Evolutionary conservation across 2,797 vertebrate genomes (phyloP).

Genomic region (Chelidonichthys spinosus): DNA sequence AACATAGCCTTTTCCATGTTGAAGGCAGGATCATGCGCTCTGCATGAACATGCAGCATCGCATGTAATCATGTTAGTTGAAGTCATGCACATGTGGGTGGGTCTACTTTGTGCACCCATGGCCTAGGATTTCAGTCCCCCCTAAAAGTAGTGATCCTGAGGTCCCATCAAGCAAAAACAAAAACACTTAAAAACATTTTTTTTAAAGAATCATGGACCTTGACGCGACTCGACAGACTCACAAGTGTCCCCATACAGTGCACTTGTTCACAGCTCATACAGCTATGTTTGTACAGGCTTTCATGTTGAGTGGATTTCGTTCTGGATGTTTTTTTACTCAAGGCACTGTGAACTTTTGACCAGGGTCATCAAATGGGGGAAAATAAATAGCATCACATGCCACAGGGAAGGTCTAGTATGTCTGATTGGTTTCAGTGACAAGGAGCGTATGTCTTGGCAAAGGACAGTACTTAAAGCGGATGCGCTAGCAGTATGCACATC

Average conservation of each 20-base stretch:
- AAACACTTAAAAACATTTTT: not conserved
- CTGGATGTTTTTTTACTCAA: constrained; percentile 14
- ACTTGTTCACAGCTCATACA: constrained; percentile 10
- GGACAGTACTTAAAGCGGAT: constrained; percentile 13
- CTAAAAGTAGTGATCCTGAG: not conserved
- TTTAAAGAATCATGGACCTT: not conserved
- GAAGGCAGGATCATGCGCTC: not conserved
- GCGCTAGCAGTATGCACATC: not conserved
- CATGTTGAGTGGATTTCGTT: constrained; percentile 33
- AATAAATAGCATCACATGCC: constrained; percentile 53
- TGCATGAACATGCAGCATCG: too few species aligned
- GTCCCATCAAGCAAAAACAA: constrained; percentile 2
- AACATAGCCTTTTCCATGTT: constrained; percentile 9
- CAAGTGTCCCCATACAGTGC: constrained; percentile 7
- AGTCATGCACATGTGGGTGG: too few species aligned
- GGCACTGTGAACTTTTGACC: constrained; percentile 42
- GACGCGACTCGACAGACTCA: not conserved
- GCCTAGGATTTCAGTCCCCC: not conserved
- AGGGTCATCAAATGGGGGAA: constrained; percentile 31
- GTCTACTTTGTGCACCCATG: not conserved
- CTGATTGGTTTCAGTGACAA: constrained; percentile 29
- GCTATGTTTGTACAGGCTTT: constrained; percentile 38
- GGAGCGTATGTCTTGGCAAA: constrained; percentile 1
- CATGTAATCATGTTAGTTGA: not conserved
- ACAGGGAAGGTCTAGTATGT: not conserved